These are phyloP conservation scores for Agrotis puta DNA, from an alignment of 2,888 invertebrate genomes.

Conservation along the genomic window DNA sequence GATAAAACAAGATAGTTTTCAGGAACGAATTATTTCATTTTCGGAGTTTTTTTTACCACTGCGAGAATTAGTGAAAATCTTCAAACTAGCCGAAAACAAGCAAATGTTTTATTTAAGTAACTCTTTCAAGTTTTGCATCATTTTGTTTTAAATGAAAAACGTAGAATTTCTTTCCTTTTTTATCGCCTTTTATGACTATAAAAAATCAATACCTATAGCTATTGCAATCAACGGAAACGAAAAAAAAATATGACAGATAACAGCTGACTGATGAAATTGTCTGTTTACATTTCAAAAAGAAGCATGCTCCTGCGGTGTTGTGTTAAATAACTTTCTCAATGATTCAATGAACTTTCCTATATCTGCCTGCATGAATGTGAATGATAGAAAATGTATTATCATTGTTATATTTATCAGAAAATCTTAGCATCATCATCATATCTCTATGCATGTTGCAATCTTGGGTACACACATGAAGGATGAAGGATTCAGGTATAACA, in stretches of 20 bases:
- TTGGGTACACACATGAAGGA: too few species aligned
- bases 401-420: neutral
- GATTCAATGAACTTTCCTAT: neutral
- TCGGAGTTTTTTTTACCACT: neutral
- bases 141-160: neutral
- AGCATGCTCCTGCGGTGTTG: neutral
- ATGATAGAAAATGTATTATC: neutral
- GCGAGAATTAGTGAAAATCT: too few species aligned
- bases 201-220: too few species aligned
- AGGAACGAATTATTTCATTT: neutral
- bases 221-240: too few species aligned
- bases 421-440: neutral
- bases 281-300: neutral
- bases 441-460: slow-evolving; percentile 8
- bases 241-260: too few species aligned
- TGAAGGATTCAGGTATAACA: neutral
- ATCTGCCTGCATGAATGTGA: neutral
- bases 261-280: slow-evolving; percentile 2
- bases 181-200: too few species aligned
- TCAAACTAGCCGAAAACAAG: neutral
- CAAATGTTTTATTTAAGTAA: too few species aligned
- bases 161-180: too few species aligned
- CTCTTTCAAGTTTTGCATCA: too few species aligned
- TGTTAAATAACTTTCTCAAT: neutral
- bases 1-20: neutral